Conservation (phyloP, 2,888 invertebrate genomes). For the Nymphalis c-album region DNA sequence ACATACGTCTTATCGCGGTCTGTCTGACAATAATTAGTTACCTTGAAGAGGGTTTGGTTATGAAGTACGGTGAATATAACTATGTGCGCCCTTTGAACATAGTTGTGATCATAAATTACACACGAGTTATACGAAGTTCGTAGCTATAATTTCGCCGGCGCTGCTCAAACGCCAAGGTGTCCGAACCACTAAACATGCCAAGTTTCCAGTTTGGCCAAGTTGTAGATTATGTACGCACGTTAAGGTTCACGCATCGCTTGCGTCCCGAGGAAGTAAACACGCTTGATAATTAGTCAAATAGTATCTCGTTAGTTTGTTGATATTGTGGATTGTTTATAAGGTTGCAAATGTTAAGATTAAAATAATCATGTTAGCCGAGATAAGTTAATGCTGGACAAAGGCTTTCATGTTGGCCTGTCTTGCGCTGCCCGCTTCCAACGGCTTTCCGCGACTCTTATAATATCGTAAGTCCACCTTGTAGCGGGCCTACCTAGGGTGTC, state of each 20-base stretch:
- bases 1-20: constrained; percentile 9
- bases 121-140: constrained; percentile 26
- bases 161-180: constrained; percentile 22
- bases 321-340: not conserved
- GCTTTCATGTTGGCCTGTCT: too few relatives aligned
- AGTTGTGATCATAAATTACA: constrained; percentile 29
- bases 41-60: constrained; percentile 9
- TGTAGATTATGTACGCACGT: not conserved
- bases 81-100: constrained; percentile 24
- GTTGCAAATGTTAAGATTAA: not conserved
- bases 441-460: too few relatives aligned
- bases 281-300: not conserved
- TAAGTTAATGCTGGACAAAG: too few relatives aligned
- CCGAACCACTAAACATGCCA: constrained; percentile 21
- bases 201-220: constrained; percentile 6
- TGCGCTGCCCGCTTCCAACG: too few relatives aligned
- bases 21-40: constrained; percentile 15
- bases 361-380: too few relatives aligned
- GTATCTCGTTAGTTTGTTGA: not conserved
- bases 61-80: constrained; percentile 11
- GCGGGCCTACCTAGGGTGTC: too few relatives aligned
- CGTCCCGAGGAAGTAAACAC: not conserved
- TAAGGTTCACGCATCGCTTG: constrained; percentile 6
- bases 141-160: constrained; percentile 16
- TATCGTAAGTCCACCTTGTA: too few relatives aligned